Evolutionary conservation across 2,113 vertebrate species (phyloP).

Genomic region (Murina feae): DNA sequence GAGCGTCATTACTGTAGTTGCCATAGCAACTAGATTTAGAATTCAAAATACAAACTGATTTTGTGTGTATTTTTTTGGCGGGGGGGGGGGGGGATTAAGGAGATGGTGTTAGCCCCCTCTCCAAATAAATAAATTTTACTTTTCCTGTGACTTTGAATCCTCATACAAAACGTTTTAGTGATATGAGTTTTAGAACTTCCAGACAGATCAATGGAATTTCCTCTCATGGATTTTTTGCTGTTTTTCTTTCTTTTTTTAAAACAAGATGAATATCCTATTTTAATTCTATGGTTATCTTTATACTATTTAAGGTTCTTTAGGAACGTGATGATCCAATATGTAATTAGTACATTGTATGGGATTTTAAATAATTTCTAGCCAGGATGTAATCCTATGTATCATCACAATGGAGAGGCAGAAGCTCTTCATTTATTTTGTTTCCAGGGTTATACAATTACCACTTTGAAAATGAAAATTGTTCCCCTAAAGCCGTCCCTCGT

Average conservation of each 20-base stretch:
- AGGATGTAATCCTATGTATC: neutral
- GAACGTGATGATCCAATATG: neutral
- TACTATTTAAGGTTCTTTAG: neutral
- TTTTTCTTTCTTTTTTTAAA: neutral
- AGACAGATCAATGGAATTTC: neutral
- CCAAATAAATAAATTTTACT: neutral
- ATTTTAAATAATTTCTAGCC: slow-evolving; percentile 7
- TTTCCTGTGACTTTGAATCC: neutral
- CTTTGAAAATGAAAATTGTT: neutral
- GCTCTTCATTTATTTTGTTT: neutral
- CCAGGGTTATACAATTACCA: neutral
- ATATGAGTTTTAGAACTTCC: slow-evolving; percentile 1
- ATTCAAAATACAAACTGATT: slow-evolving; percentile 19
- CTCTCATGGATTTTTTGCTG: neutral
- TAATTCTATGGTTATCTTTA: neutral
- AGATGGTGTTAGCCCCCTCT: neutral
- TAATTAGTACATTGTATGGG: neutral
- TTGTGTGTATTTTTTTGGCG: neutral
- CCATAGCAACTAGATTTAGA: slow-evolving; percentile 18
- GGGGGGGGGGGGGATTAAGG: neutral
- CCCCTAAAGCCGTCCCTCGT: neutral
- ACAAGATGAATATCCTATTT: neutral
- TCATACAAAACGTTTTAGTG: neutral
- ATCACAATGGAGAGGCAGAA: neutral
- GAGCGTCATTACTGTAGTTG: neutral